Percentiles rank a stretch among this genome's conserved stretches.
These are phyloP conservation scores for Euura lappo DNA, from an alignment of 1,140 invertebrate genomes.

Conservation along the genomic window DNA sequence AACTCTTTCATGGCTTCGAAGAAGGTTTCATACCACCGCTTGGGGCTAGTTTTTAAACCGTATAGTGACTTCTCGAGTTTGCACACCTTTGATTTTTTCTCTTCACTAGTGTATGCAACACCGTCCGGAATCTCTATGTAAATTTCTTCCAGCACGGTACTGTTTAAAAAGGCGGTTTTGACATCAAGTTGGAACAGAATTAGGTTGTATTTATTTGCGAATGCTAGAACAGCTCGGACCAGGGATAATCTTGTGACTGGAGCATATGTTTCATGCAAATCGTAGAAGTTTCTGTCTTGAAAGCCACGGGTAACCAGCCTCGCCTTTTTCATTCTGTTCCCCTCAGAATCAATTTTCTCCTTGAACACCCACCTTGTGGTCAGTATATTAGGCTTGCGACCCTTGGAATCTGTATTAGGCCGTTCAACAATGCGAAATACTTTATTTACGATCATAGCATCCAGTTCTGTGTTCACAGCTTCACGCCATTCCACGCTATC, in stretches of 20 bases:
- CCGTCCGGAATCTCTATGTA: constrained; percentile 51
- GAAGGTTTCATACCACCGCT: constrained; percentile 38
- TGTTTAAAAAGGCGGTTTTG: constrained; percentile 44
- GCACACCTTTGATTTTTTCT: constrained; percentile 25
- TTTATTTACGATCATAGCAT: constrained; percentile 18
- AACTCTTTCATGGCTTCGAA: constrained; percentile 23
- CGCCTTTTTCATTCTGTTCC: constrained; percentile 13
- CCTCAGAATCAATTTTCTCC: not conserved
- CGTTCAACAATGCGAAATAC: constrained; percentile 17
- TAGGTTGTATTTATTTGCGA: constrained; percentile 23
- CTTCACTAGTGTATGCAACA: constrained; percentile 15
- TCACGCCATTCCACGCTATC: constrained; percentile 9
- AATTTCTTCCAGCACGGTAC: constrained; percentile 44
- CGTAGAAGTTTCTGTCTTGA: constrained; percentile 29
- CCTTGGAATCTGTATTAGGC: not conserved
- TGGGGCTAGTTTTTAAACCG: constrained; percentile 40
- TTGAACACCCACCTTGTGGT: not conserved
- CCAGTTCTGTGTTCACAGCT: constrained; percentile 23
- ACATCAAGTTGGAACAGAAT: constrained; percentile 43
- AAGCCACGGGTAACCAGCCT: constrained; percentile 39
- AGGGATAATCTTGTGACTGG: constrained; percentile 29
- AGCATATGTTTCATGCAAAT: constrained; percentile 37
- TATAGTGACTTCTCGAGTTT: constrained; percentile 41
- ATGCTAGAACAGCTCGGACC: constrained; percentile 30
- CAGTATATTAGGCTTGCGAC: not conserved